Evolutionary conservation across 30 jellyfish, hydroid and myxozoan genomes (phyloP).

Genomic region (Cassiopea xamachana): DNA sequence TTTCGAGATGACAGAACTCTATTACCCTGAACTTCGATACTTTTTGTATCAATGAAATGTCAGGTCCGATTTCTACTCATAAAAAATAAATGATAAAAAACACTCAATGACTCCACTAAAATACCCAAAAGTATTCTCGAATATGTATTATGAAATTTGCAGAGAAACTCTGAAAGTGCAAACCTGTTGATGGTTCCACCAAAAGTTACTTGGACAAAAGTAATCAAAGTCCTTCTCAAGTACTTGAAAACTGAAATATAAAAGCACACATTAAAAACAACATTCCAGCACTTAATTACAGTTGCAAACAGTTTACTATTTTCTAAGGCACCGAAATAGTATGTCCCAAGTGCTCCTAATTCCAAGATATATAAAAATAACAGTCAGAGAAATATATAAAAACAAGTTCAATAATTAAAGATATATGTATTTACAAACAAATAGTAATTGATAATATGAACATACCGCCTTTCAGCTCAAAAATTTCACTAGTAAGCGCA

Average conservation of each 20-base stretch:
- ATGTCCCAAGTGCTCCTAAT: too few species aligned
- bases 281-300: too few species aligned
- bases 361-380: too few species aligned
- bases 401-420: neutral
- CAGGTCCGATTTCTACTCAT: too few species aligned
- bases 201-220: constrained; percentile 98
- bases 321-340: too few species aligned
- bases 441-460: neutral
- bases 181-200: constrained; percentile 99
- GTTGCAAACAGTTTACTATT: too few species aligned
- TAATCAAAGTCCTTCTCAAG: constrained; percentile 86
- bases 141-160: neutral
- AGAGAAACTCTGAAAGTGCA: neutral
- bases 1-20: too few species aligned
- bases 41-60: too few species aligned
- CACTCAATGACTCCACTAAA: constrained; percentile 90
- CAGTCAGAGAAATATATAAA: too few species aligned
- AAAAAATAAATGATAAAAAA: constrained; percentile 63
- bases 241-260: constrained; percentile 83
- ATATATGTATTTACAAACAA: neutral
- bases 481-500: constrained; percentile 92
- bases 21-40: too few species aligned
- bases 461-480: constrained; percentile 98
- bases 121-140: constrained; percentile 47
- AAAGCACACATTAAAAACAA: neutral